Conservation (phyloP, 2,888 invertebrate genomes). For the Leptura quadrifasciata region DNA sequence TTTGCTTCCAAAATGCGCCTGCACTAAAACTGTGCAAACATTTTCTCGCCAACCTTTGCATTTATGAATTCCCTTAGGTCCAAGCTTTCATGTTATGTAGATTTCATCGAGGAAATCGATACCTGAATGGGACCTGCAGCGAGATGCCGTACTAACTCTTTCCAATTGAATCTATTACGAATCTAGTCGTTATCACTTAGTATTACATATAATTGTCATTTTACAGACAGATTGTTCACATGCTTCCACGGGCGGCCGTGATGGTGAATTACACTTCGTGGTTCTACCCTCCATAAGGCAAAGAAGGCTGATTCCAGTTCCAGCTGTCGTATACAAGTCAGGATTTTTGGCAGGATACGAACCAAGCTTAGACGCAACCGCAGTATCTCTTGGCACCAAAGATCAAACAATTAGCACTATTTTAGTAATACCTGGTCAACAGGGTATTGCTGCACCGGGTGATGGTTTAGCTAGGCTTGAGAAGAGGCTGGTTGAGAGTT, state of each 20-base stretch:
- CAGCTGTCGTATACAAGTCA: slow-evolving; percentile 85
- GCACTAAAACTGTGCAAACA: too few species aligned
- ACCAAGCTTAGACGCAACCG: slow-evolving; percentile 88
- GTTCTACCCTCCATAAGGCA: slow-evolving; percentile 87
- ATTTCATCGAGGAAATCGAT: too few species aligned
- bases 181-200: too few species aligned
- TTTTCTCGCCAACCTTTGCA: too few species aligned
- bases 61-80: too few species aligned
- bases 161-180: slow-evolving; percentile 18
- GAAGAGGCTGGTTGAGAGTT: slow-evolving; percentile 80
- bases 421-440: slow-evolving; percentile 90
- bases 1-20: too few species aligned
- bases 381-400: slow-evolving; percentile 84
- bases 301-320: slow-evolving; percentile 87
- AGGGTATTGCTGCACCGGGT: slow-evolving; percentile 86
- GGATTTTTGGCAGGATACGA: slow-evolving; percentile 91
- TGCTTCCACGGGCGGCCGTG: slow-evolving; percentile 85
- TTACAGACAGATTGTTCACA: slow-evolving; percentile 87
- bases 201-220: slow-evolving; percentile 18
- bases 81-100: too few species aligned
- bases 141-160: too few species aligned
- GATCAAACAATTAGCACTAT: slow-evolving; percentile 86
- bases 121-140: too few species aligned
- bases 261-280: slow-evolving; percentile 91
- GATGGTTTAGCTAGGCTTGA: slow-evolving; percentile 87